Conservation (phyloP, 2,113 vertebrate genomes). For the Gavialis gangeticus region DNA sequence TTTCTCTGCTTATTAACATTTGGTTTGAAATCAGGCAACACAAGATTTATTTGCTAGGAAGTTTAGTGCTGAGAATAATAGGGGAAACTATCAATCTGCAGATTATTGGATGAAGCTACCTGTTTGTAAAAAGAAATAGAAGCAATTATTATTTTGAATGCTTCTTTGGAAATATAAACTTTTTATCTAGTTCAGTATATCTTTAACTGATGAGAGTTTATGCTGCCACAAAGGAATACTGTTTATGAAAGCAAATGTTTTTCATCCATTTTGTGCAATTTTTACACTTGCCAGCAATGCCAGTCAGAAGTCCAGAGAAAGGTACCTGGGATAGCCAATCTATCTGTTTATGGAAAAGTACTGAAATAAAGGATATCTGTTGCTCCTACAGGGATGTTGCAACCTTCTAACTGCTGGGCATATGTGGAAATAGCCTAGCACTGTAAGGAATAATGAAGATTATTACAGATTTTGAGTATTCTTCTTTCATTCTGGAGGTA, state of each 20-base stretch:
- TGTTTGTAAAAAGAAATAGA: not conserved
- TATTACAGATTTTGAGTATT: not conserved
- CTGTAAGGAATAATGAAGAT: not conserved
- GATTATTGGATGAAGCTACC: not conserved
- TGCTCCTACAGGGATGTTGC: not conserved
- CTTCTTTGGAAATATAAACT: constrained; percentile 1
- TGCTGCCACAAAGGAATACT: not conserved
- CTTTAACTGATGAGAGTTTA: constrained; percentile 43
- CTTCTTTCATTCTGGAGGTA: not conserved
- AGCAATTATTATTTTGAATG: not conserved
- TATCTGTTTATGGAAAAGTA: not conserved
- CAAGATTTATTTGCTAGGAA: not conserved
- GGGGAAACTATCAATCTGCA: not conserved
- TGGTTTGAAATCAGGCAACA: not conserved
- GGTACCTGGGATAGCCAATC: not conserved
- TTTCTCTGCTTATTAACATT: not conserved
- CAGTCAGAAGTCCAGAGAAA: constrained; percentile 2
- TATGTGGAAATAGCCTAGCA: not conserved
- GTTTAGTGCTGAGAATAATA: not conserved
- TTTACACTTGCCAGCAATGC: not conserved
- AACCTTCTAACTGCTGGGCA: not conserved
- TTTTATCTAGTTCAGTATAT: not conserved
- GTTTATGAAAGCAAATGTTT: constrained; percentile 55
- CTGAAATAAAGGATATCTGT: not conserved
- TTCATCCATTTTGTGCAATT: not conserved